A percentile compares a stretch with the other conserved stretches of the same genome.
These are phyloP conservation scores for Stomatorhinus walkeri DNA, from an alignment of 2,797 vertebrate species.

Conservation along the genomic window DNA sequence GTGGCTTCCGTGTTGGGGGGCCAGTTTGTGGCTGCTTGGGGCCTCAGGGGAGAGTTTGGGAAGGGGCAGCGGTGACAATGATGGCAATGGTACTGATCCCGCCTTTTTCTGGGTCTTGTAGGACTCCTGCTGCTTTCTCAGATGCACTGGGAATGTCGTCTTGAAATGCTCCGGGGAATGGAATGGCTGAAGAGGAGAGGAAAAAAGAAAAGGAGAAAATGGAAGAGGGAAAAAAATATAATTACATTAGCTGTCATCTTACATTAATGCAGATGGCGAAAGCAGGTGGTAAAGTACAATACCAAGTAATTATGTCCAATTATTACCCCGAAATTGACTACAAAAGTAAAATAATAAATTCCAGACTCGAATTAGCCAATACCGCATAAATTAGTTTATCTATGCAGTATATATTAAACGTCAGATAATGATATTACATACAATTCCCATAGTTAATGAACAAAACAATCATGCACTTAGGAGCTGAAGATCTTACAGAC, in stretches of 20 bases:
- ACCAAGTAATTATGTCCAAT: slow-evolving; percentile 26
- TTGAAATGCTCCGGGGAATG: slow-evolving; percentile 72
- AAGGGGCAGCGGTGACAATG: slow-evolving; percentile 53
- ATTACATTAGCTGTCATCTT: slow-evolving; percentile 50
- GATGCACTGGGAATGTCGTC: slow-evolving; percentile 64
- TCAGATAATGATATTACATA: neutral
- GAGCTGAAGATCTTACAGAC: neutral
- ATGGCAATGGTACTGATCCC: slow-evolving; percentile 38
- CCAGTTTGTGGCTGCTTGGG: slow-evolving; percentile 61
- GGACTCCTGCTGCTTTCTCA: slow-evolving; percentile 65
- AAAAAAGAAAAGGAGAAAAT: slow-evolving; percentile 27
- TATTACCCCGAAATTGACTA: slow-evolving; percentile 22
- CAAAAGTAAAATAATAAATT: slow-evolving; percentile 8
- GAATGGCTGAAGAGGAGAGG: slow-evolving; percentile 41
- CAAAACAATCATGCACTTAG: neutral
- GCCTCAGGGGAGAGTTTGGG: slow-evolving; percentile 58
- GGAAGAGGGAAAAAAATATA: slow-evolving; percentile 32
- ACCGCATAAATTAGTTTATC: slow-evolving; percentile 39
- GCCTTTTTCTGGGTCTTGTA: slow-evolving; percentile 68
- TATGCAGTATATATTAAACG: slow-evolving; percentile 19
- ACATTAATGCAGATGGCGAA: slow-evolving; percentile 41
- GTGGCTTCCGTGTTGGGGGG: slow-evolving; percentile 64
- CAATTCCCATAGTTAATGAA: neutral
- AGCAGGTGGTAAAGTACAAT: slow-evolving; percentile 40
- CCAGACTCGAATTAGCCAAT: neutral